Evolutionary conservation across 1,140 invertebrate genomes (phyloP).

Genomic region (Eufriesea mexicana): DNA sequence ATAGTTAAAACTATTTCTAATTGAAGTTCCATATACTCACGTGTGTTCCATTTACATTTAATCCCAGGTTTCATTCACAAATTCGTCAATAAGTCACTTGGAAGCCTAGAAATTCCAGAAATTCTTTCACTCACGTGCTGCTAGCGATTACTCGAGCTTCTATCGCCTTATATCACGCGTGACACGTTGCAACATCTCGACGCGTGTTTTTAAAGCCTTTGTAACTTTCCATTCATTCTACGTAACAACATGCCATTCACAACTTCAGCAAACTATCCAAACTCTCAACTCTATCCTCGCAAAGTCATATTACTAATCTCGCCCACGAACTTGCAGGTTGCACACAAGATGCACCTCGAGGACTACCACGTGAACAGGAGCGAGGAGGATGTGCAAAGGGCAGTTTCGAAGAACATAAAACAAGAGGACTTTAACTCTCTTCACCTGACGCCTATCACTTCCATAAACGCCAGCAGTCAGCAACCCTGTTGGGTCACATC

Average conservation of each 20-base stretch:
- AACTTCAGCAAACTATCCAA: background rate
- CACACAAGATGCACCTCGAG: conserved; percentile 59
- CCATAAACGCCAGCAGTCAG: conserved; percentile 44
- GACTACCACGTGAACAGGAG: conserved; percentile 52
- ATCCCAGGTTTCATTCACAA: background rate
- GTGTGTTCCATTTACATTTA: no score
- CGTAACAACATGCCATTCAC: background rate
- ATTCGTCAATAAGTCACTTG: background rate
- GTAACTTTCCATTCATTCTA: conserved; percentile 7
- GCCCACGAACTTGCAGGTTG: background rate
- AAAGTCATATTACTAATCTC: background rate
- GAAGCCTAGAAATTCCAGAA: background rate
- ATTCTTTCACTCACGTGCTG: conserved; percentile 14
- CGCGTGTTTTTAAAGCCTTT: background rate
- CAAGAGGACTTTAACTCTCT: conserved; percentile 36
- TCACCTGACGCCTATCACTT: conserved; percentile 25
- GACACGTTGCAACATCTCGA: conserved; percentile 18
- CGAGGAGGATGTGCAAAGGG: conserved; percentile 46
- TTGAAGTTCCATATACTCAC: no score
- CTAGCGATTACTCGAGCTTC: background rate
- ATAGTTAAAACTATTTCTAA: background rate
- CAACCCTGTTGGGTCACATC: conserved; percentile 54
- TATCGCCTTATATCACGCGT: conserved; percentile 12
- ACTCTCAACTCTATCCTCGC: background rate
- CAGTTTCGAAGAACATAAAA: conserved; percentile 31